Evolutionary conservation across 2,888 invertebrate genomes (phyloP).

Genomic region (Pristionchus maxplancki): DNA sequence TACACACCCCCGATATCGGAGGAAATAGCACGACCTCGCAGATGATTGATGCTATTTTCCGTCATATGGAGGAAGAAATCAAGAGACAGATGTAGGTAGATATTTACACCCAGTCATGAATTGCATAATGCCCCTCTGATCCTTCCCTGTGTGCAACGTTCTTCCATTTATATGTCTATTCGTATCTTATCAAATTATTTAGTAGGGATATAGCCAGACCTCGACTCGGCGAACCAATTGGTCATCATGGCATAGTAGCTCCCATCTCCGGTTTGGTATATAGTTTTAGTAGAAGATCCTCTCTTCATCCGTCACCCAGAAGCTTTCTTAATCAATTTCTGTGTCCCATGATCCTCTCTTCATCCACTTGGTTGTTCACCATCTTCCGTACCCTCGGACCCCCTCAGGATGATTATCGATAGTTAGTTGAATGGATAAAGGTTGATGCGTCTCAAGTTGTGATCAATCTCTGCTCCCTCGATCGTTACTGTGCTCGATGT

Average conservation of each 20-base stretch:
- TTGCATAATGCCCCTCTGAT: conserved; percentile 1
- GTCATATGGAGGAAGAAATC: conserved; percentile 35
- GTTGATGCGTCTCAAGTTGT: background rate
- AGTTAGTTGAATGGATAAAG: conserved; percentile 1
- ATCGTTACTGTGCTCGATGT: conserved; percentile 28
- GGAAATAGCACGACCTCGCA: conserved; percentile 60
- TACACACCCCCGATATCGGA: conserved; percentile 75
- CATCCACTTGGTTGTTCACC: conserved; percentile 29
- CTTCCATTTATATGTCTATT: background rate
- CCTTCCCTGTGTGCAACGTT: background rate
- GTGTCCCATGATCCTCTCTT: conserved; percentile 41
- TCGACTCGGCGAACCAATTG: background rate
- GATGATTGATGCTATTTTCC: conserved; percentile 40
- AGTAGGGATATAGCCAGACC: background rate
- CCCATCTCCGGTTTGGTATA: conserved; percentile 22
- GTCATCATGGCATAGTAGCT: background rate
- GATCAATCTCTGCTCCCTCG: background rate
- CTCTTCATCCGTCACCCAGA: background rate
- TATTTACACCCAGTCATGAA: background rate
- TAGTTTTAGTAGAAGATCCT: background rate
- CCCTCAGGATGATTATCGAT: conserved; percentile 21
- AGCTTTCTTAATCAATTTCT: conserved; percentile 36
- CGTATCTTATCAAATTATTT: conserved; percentile 19
- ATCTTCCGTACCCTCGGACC: conserved; percentile 30
- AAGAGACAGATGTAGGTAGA: background rate